Conservation (phyloP, 2,888 invertebrate genomes). For the Sphecodes monilicornis region DNA sequence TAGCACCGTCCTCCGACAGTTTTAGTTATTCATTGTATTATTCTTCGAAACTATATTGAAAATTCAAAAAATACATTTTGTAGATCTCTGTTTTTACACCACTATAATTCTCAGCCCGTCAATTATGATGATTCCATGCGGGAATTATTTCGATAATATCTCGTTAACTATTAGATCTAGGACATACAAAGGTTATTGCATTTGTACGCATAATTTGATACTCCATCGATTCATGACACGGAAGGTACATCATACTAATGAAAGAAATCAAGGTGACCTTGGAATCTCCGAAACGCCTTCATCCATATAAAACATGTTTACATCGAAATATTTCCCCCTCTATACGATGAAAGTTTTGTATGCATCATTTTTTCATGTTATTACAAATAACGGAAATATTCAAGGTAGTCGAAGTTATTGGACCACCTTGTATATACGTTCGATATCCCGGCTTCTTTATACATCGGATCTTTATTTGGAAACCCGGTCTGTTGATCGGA, state of each 20-base stretch:
- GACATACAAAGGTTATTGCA: too few species aligned
- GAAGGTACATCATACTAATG: too few species aligned
- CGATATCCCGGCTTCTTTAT: conserved; percentile 31
- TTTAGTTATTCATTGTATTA: conserved; percentile 1
- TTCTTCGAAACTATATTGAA: conserved; percentile 4
- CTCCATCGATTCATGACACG: too few species aligned
- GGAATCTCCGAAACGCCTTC: too few species aligned
- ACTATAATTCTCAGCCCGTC: too few species aligned
- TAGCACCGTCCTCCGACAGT: not conserved
- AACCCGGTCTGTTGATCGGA: conserved; percentile 30
- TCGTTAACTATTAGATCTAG: too few species aligned
- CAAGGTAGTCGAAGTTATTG: not conserved
- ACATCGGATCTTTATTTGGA: conserved; percentile 19
- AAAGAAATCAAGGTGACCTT: too few species aligned
- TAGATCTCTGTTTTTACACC: too few species aligned
- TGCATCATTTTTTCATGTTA: not conserved
- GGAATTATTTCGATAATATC: too few species aligned
- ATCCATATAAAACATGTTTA: not conserved
- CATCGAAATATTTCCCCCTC: not conserved
- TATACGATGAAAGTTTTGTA: not conserved
- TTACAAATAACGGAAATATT: not conserved
- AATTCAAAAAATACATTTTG: too few species aligned
- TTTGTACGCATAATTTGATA: too few species aligned
- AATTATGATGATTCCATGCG: too few species aligned
- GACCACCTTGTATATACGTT: not conserved